Evolutionary conservation across 2,797 vertebrate genomes (phyloP).

Genomic region (Chelon labrosus): DNA sequence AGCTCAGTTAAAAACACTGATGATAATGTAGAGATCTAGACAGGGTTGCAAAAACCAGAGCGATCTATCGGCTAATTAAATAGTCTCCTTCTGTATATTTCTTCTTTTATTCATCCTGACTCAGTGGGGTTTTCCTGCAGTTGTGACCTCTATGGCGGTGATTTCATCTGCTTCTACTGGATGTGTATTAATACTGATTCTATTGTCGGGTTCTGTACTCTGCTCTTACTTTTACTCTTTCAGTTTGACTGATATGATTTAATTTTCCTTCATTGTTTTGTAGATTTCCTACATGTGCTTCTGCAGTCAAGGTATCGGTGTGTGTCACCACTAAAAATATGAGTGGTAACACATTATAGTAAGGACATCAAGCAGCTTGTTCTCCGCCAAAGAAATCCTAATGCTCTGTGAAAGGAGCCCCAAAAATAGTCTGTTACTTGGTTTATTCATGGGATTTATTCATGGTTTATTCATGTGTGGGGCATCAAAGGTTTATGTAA

Average conservation of each 20-base stretch:
- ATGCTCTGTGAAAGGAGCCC: neutral
- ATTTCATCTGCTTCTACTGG: neutral
- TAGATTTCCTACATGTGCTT: neutral
- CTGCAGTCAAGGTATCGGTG: neutral
- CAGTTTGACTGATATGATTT: neutral
- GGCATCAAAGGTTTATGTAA: slow-evolving; percentile 27
- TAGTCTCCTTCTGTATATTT: neutral
- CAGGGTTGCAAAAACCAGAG: too few species aligned
- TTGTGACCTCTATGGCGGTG: neutral
- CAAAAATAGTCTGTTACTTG: slow-evolving; percentile 17
- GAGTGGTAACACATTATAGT: neutral
- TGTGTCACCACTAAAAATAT: neutral
- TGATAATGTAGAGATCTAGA: too few species aligned
- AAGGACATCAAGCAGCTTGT: neutral
- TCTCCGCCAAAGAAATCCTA: neutral
- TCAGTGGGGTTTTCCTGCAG: neutral
- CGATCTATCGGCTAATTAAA: too few species aligned
- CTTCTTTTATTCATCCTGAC: neutral
- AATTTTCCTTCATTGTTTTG: slow-evolving; percentile 1
- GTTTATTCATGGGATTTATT: slow-evolving; percentile 45
- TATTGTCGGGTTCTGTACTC: neutral
- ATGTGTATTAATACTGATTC: slow-evolving; percentile 1
- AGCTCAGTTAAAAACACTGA: too few species aligned
- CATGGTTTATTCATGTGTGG: slow-evolving; percentile 45
- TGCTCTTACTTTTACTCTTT: neutral